phyloP scores from a whole-genome alignment of 2,797 vertebrate genomes.

The Scleropages formosus region DNA sequence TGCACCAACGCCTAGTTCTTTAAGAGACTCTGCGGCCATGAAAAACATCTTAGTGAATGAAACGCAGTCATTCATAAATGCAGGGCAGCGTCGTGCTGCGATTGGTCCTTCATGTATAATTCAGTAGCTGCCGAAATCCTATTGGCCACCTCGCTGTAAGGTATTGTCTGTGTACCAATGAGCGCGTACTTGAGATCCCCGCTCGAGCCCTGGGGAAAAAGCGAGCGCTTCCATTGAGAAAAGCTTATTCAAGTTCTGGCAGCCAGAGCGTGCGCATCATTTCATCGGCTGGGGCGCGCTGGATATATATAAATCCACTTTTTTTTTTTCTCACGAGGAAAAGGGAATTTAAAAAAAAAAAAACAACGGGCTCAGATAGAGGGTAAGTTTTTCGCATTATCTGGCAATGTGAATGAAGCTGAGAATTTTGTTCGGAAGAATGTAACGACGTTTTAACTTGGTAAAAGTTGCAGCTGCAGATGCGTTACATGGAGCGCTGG shows the following conservation, averaged over 20 bases:
- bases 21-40: conserved; percentile 52
- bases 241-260: conserved; percentile 57
- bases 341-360: not conserved
- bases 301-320: conserved; percentile 34
- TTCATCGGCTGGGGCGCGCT: conserved; percentile 39
- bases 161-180: conserved; percentile 52
- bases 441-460: conserved; percentile 33
- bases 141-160: conserved; percentile 58
- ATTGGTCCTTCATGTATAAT: conserved; percentile 45
- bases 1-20: conserved; percentile 49
- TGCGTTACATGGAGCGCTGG: conserved; percentile 25
- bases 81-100: conserved; percentile 30
- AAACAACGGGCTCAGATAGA: not conserved
- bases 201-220: conserved; percentile 34
- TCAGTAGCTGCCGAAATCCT: not conserved
- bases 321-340: conserved; percentile 44
- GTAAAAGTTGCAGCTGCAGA: conserved; percentile 33
- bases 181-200: conserved; percentile 2
- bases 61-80: conserved; percentile 77
- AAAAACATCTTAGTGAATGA: conserved; percentile 65
- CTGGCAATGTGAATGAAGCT: not conserved
- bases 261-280: conserved; percentile 41
- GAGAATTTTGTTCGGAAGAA: not conserved
- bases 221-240: conserved; percentile 67
- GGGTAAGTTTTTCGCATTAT: conserved; percentile 43